Base-by-base conservation (phyloP, 2,797 vertebrate genomes). In the Xiphorhynchus erythropygius region DNA sequence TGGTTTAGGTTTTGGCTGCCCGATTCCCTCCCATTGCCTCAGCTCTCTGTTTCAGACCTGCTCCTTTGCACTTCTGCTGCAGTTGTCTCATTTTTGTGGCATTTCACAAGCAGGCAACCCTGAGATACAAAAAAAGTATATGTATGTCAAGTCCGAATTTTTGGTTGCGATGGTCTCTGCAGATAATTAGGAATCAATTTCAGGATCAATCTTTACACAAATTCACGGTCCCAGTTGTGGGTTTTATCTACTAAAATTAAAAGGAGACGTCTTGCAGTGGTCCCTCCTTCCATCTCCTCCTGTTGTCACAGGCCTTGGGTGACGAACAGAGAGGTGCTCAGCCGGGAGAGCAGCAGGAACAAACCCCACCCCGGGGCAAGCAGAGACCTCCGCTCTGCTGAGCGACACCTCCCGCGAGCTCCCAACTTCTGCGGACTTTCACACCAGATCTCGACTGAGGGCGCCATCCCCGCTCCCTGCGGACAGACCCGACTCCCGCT, bases 271-370 rank as follows among this genome's bases (percentile, higher is more conserved):
- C 18, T 37, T 41, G 33, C 25, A 46, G 39, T 59, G 28, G 21
- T 28, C 15, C 8, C 16, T 4, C 11, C 16, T 50, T 30, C n/a
- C 37, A 23, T 27, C 12, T 15, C 14, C 13, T 37, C 24, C 15
- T 21, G 18, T 13, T 47, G 19, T 35, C 18, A 1, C 22, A 99
- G 99, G 98, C 98, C 11, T 96, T 98, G 79, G 98, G 98, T 3
- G 98, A 99, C 88, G 98, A 99, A 82, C 98, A 99, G 30, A 95
- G 97, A 0, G 91, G 80, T 70, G 69, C 91, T 3, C 94, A 94
- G 57, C 70, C 76, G 30, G 73, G 78, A 30, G 56, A 89, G 75
- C 75, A 28, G 50, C 50, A 52, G 28, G 52, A 30, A 7, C 28
- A 19, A 32, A 32, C 52, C 7, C 52, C 11, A 18, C 10, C 16